phyloP scores from a whole-genome alignment of 2,797 vertebrate species.

The Simalia tracyae region DNA sequence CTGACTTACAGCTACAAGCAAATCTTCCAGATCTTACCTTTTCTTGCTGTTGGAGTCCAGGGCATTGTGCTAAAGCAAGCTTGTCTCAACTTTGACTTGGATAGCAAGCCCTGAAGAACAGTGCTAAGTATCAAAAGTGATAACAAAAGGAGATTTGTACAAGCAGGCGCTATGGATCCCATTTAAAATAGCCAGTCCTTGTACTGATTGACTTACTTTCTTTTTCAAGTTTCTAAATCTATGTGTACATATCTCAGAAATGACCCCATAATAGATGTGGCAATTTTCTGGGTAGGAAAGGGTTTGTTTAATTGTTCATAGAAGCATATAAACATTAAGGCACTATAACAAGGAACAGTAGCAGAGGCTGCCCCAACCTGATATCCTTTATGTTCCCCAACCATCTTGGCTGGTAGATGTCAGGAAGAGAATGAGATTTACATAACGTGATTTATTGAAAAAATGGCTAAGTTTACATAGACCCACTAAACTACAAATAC shows the following conservation, averaged over 20 bases:
- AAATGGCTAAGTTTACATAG: too few species aligned
- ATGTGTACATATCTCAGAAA: neutral
- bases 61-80: neutral
- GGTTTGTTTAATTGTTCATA: neutral
- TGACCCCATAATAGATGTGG: neutral
- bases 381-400: neutral
- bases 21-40: neutral
- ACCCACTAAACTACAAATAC: too few species aligned
- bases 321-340: neutral
- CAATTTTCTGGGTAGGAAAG: neutral
- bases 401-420: neutral
- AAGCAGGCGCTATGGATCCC: neutral
- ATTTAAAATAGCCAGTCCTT: neutral
- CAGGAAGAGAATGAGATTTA: neutral
- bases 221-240: neutral
- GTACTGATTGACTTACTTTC: neutral
- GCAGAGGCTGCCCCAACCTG: neutral
- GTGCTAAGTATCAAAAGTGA: neutral
- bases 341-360: neutral
- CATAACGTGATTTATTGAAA: neutral
- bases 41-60: neutral
- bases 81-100: neutral
- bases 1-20: neutral
- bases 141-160: neutral
- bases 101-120: neutral